Evolutionary conservation across 1,140 invertebrate genomes (phyloP), one percentile per base, ranked within the genome.

Genomic region (Triops longicaudatus): DNA sequence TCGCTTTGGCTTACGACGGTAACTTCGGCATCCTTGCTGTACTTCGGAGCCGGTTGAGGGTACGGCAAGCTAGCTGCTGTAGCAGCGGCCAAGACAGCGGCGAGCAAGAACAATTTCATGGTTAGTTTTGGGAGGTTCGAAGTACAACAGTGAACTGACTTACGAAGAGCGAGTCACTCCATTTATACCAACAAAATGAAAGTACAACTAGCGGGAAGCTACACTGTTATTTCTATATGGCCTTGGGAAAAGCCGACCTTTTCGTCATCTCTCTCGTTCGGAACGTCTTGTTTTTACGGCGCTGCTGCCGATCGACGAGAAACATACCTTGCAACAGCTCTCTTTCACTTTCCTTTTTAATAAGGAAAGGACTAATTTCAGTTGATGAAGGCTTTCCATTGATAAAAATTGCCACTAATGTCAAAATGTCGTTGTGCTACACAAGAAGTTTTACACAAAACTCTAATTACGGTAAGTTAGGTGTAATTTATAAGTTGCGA

Each of bases 41-140:
- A 37, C 31, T 37, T 37, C 31, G 31, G 31, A 7, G 31, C 50
- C 14, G 14, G 50, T 63, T 63, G 14, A 22, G 50, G 17, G 50
- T 63, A 63, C 6, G 50, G 50, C 50, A 63, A 63, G 22, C 50
- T 63, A 63, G 74, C 74, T 50, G 74, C 74, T 17, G 41, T 10
- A 28, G 74, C 74, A 75, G 42, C 43, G 28, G 74, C 74, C 7
- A 75, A n/a, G 74, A 75, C 26, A 26, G 28, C 26, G 42, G 74
- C 74, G 74, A 75, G 26, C 11, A 75, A 50, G 42, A 75, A 76
- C 10, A 63, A 22, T 17, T 63, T 10, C 50, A 63, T 63, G 14
- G 4, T 63, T 22, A 22, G 50, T 63, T 63, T 17, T 63, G 50
- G 50, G 22, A 63, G 14, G 14, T n/a, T 17, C 50, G 6, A 5